phyloP scores from a whole-genome alignment of 2,888 invertebrate species.

The Cephus runcator region DNA sequence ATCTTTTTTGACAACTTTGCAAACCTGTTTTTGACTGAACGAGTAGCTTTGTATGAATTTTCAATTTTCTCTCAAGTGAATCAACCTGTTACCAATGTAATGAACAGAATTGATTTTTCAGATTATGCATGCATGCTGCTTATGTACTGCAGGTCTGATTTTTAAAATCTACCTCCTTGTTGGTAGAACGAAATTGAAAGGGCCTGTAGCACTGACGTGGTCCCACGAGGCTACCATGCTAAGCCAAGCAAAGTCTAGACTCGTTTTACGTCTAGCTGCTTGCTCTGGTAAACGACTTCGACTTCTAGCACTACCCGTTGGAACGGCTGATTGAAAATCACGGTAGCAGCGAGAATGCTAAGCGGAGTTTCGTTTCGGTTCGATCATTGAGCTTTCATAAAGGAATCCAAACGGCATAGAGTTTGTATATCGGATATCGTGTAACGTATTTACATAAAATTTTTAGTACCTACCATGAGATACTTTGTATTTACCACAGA shows the following conservation, averaged over 20 bases:
- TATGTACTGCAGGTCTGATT: neutral
- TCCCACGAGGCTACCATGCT: neutral
- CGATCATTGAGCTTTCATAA: neutral
- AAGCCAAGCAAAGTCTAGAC: neutral
- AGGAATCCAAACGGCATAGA: neutral
- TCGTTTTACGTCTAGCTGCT: neutral
- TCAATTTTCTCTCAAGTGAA: neutral
- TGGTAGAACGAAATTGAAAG: neutral
- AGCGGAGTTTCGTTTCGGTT: neutral
- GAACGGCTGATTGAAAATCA: constrained; percentile 13
- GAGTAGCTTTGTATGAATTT: neutral
- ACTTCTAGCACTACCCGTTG: neutral
- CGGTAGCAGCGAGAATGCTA: neutral
- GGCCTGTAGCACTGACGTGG: neutral
- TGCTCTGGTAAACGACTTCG: neutral
- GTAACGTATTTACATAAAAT: neutral
- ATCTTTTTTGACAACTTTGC: neutral
- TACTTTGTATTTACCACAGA: neutral
- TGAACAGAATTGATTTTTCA: neutral
- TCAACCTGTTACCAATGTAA: neutral
- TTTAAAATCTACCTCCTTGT: neutral
- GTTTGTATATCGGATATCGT: neutral
- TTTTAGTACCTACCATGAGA: neutral
- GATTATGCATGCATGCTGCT: neutral
- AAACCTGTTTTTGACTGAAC: neutral